phyloP scores from a whole-genome alignment of 2,113 vertebrate species.

The Otus sunia region DNA sequence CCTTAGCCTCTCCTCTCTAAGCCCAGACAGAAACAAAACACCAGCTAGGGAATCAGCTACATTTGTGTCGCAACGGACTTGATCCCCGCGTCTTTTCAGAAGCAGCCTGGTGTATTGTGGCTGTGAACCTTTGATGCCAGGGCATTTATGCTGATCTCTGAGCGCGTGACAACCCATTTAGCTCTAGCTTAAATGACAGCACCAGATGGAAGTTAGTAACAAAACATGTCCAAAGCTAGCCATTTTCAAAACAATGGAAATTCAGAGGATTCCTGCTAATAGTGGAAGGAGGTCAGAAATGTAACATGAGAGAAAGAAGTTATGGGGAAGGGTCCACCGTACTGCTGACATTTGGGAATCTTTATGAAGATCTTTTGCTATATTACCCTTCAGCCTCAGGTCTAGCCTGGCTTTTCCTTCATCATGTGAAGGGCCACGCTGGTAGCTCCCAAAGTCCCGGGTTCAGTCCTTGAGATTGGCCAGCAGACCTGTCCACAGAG shows the following conservation, averaged over 20 bases:
- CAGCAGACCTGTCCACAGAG: not conserved
- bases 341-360: not conserved
- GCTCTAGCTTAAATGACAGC: conserved; percentile 44
- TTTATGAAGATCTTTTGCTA: not conserved
- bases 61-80: conserved; percentile 45
- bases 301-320: not conserved
- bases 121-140: conserved; percentile 47
- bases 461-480: not conserved
- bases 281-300: not conserved
- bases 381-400: not conserved
- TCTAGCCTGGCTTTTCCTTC: not conserved
- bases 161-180: conserved; percentile 33
- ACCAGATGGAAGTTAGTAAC: conserved; percentile 36
- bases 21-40: conserved; percentile 66
- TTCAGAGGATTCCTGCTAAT: not conserved
- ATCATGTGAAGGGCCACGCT: not conserved
- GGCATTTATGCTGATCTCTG: conserved; percentile 42
- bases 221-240: not conserved
- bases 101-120: conserved; percentile 1
- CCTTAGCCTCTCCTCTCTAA: conserved; percentile 57
- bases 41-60: conserved; percentile 40
- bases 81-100: conserved; percentile 1
- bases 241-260: conserved; percentile 25
- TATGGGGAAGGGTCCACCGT: not conserved
- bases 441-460: not conserved